Evolutionary conservation across 2,113 vertebrate species (phyloP).

Genomic region (Natator depressus): DNA sequence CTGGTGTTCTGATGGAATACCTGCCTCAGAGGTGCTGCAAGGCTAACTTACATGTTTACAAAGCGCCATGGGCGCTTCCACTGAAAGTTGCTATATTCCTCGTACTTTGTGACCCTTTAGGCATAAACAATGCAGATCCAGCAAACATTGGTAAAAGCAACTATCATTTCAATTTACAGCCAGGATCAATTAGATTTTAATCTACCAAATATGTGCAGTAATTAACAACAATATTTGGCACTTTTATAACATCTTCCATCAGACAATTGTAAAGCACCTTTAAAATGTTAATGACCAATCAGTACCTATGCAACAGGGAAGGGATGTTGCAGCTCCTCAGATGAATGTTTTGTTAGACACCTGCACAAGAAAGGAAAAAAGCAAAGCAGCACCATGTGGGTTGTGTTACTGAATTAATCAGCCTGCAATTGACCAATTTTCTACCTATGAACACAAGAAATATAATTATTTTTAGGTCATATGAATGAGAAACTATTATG

Average conservation of each 20-base stretch:
- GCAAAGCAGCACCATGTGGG: slow-evolving; percentile 30
- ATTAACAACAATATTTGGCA: neutral
- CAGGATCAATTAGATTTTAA: neutral
- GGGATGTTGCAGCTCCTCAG: neutral
- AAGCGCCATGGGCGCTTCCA: neutral
- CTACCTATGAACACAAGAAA: slow-evolving; percentile 44
- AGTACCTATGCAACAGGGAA: neutral
- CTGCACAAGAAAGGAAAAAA: slow-evolving; percentile 21
- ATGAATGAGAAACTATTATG: neutral
- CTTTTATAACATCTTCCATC: neutral
- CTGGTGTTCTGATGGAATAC: neutral
- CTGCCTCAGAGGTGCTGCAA: neutral
- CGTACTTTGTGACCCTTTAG: neutral
- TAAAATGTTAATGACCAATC: neutral
- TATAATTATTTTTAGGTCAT: slow-evolving; percentile 21
- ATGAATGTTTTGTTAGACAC: neutral
- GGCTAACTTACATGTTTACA: neutral
- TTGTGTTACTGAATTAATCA: slow-evolving; percentile 61
- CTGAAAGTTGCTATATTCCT: neutral
- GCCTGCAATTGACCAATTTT: slow-evolving; percentile 49
- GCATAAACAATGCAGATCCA: neutral
- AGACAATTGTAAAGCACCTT: neutral
- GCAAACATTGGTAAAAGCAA: neutral
- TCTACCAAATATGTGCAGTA: neutral
- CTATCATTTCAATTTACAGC: neutral